Percentiles rank a stretch among this genome's conserved stretches.
These are phyloP conservation scores for Vanacampus margaritifer DNA, from an alignment of 2,113 vertebrate species.

Conservation along the genomic window DNA sequence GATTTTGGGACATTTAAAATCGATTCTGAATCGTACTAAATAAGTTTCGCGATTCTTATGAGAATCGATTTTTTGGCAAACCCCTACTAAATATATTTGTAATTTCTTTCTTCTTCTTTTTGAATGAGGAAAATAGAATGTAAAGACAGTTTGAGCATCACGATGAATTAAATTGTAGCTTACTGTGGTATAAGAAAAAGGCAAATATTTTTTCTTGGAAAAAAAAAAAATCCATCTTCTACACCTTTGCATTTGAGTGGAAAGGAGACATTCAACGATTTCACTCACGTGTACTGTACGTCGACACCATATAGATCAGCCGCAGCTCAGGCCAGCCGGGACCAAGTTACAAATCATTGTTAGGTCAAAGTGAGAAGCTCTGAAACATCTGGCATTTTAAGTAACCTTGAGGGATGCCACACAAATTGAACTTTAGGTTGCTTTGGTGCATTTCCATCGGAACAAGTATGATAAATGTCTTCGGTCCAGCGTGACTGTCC, in stretches of 20 bases:
- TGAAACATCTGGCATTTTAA: slow-evolving; percentile 14
- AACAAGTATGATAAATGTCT: slow-evolving; percentile 23
- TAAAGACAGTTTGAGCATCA: too few relatives aligned
- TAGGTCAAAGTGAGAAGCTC: slow-evolving; percentile 11
- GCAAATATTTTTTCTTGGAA: background rate
- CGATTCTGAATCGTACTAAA: too few relatives aligned
- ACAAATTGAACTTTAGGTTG: slow-evolving; percentile 21
- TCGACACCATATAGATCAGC: background rate
- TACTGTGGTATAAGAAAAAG: too few relatives aligned
- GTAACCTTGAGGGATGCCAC: slow-evolving; percentile 10
- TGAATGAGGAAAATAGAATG: too few relatives aligned
- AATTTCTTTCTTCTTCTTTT: too few relatives aligned
- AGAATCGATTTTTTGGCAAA: too few relatives aligned
- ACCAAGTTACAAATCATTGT: background rate
- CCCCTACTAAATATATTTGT: too few relatives aligned
- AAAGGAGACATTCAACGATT: background rate
- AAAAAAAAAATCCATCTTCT: background rate
- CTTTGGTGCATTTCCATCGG: slow-evolving; percentile 7
- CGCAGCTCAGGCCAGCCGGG: background rate
- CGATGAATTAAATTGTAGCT: too few relatives aligned
- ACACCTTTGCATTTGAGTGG: background rate
- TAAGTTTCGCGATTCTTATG: too few relatives aligned
- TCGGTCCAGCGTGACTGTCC: slow-evolving; percentile 14
- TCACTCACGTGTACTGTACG: background rate
- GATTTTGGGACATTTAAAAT: too few relatives aligned